These are phyloP conservation scores for Cheilosia soror DNA, from an alignment of 2,888 invertebrate genomes.

Conservation along the genomic window DNA sequence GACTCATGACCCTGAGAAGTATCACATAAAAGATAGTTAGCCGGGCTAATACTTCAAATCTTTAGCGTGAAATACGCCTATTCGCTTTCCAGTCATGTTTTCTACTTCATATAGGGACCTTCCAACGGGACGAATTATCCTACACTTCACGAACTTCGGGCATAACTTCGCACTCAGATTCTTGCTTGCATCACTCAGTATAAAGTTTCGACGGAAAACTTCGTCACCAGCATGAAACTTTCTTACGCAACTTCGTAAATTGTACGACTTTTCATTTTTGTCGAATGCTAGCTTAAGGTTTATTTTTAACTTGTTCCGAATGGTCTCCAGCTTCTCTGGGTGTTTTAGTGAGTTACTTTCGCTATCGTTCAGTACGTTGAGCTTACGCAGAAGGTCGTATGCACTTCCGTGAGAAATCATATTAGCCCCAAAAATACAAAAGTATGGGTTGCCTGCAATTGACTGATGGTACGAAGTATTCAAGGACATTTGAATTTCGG, in stretches of 20 bases:
- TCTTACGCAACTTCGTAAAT: neutral
- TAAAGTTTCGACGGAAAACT: constrained; percentile 45
- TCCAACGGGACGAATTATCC: constrained; percentile 15
- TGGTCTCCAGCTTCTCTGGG: neutral
- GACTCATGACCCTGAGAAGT: constrained; percentile 10
- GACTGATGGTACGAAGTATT: neutral
- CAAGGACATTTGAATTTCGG: neutral
- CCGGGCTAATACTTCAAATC: neutral
- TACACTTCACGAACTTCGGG: constrained; percentile 48
- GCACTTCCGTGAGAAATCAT: constrained; percentile 6
- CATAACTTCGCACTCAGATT: constrained; percentile 44
- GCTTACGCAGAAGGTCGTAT: neutral
- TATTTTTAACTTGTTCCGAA: neutral
- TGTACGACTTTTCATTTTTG: neutral
- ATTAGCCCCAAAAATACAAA: neutral
- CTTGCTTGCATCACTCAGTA: constrained; percentile 32
- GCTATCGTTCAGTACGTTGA: neutral
- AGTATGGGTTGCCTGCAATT: constrained; percentile 56
- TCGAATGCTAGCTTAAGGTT: neutral
- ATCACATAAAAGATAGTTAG: neutral
- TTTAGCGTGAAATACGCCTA: neutral
- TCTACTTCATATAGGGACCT: constrained; percentile 41
- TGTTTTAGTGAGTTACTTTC: neutral
- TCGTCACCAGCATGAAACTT: constrained; percentile 38
- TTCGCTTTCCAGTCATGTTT: neutral